These are phyloP conservation scores for Tapera naevia DNA, from an alignment of 2,797 vertebrate genomes.

Conservation along the genomic window DNA sequence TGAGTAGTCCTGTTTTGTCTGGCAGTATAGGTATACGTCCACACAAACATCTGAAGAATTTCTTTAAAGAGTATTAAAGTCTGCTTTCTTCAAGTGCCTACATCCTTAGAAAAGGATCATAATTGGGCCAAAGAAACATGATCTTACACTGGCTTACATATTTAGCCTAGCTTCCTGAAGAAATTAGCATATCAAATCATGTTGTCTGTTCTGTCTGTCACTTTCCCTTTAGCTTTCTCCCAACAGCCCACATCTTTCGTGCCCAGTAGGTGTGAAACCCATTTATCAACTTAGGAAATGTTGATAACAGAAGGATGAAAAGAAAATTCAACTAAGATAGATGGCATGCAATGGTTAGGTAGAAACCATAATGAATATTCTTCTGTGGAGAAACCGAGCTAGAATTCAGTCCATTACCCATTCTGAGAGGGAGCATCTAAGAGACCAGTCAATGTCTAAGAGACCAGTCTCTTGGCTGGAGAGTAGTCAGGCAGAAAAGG, in stretches of 20 bases:
- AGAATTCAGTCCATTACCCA: background rate
- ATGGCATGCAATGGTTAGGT: background rate
- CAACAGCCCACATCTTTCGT: slow-evolving; percentile 20
- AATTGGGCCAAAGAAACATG: background rate
- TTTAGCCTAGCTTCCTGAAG: background rate
- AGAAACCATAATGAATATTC: background rate
- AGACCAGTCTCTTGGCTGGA: too few species aligned
- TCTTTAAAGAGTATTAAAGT: background rate
- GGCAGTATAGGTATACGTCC: background rate
- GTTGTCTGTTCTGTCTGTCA: background rate
- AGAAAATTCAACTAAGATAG: background rate
- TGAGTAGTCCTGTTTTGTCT: background rate
- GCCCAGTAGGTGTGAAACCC: slow-evolving; percentile 37
- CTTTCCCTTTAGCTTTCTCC: slow-evolving; percentile 4
- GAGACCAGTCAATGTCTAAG: background rate
- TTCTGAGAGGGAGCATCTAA: background rate
- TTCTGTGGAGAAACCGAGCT: background rate
- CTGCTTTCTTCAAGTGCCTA: background rate
- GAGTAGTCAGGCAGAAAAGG: too few species aligned
- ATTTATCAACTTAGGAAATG: background rate
- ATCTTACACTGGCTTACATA: background rate
- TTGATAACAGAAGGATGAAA: background rate
- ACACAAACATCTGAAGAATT: background rate
- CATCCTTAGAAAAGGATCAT: background rate
- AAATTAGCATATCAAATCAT: slow-evolving; percentile 29